These are phyloP conservation scores for Drosophila nikananu DNA, from an alignment of 1,140 invertebrate species.

Conservation along the genomic window DNA sequence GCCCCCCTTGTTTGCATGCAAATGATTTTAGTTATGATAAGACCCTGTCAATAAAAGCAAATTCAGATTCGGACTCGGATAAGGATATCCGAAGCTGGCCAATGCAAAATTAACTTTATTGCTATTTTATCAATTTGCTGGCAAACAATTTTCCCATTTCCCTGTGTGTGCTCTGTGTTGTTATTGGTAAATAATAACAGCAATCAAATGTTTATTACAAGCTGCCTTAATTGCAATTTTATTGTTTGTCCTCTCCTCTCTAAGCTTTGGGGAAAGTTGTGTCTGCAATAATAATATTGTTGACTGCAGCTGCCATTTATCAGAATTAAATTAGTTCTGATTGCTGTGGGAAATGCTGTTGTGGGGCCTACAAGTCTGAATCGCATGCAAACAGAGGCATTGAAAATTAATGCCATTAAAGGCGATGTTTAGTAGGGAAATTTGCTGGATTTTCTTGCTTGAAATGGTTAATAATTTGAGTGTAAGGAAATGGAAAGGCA, in stretches of 20 bases:
- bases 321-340: conserved; percentile 57
- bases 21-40: conserved; percentile 78
- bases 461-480: conserved; percentile 14
- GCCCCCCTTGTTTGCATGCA: conserved; percentile 51
- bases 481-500: neutral
- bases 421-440: conserved; percentile 13
- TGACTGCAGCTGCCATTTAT: conserved; percentile 61
- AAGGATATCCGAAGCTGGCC: conserved; percentile 16
- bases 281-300: conserved; percentile 42
- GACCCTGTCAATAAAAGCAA: conserved; percentile 71
- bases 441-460: neutral
- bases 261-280: conserved; percentile 34
- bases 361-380: conserved; percentile 8
- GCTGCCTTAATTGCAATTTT: conserved; percentile 60
- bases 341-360: conserved; percentile 48
- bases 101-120: conserved; percentile 63
- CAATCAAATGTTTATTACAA: conserved; percentile 67
- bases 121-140: conserved; percentile 67
- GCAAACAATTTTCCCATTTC: conserved; percentile 32
- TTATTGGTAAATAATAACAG: conserved; percentile 63
- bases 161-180: conserved; percentile 15
- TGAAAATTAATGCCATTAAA: conserved; percentile 51
- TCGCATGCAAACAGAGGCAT: conserved; percentile 40
- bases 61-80: conserved; percentile 30
- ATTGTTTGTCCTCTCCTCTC: conserved; percentile 52